Percentiles rank a stretch among this genome's conserved stretches.
These are phyloP conservation scores for Ianthella basta DNA, from an alignment of 37 sponge, comb jelly and placozoan species.

Conservation along the genomic window DNA sequence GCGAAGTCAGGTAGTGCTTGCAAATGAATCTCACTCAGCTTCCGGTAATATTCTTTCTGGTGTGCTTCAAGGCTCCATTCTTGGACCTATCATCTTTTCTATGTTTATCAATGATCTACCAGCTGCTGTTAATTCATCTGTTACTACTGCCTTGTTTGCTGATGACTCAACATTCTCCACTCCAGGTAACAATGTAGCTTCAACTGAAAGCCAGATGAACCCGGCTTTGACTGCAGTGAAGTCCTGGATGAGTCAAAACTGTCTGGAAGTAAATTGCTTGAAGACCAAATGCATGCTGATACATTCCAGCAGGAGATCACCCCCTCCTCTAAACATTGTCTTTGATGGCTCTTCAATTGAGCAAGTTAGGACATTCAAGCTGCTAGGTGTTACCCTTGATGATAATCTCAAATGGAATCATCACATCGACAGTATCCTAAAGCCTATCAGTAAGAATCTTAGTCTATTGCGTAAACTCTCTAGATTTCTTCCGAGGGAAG, in stretches of 20 bases:
- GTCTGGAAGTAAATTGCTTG: not conserved
- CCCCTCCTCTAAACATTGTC: conserved; percentile 18
- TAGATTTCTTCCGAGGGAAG: conserved; percentile 11
- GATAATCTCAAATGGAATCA: not conserved
- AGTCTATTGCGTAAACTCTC: not conserved
- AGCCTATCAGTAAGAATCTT: not conserved
- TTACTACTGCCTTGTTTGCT: conserved; percentile 19
- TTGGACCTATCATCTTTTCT: conserved; percentile 16
- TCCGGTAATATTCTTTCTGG: conserved; percentile 4
- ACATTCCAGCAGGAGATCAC: conserved; percentile 10
- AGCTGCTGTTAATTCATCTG: conserved; percentile 7
- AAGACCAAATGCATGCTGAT: conserved; percentile 24
- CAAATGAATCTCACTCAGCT: conserved; percentile 2
- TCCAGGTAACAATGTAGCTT: not conserved
- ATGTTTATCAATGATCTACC: conserved; percentile 24
- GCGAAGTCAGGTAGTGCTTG: conserved; percentile 1
- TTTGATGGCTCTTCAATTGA: conserved; percentile 12
- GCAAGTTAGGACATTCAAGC: conserved; percentile 21
- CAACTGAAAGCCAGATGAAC: conserved; percentile 5
- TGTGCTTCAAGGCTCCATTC: conserved; percentile 26
- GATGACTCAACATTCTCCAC: conserved; percentile 27
- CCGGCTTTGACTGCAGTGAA: not conserved
- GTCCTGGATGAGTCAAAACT: conserved; percentile 19
- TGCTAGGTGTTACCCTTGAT: conserved; percentile 10
- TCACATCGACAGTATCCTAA: conserved; percentile 5